Base-by-base conservation (phyloP, 2,888 invertebrate species). In the Drosophila atroscutellata region DNA sequence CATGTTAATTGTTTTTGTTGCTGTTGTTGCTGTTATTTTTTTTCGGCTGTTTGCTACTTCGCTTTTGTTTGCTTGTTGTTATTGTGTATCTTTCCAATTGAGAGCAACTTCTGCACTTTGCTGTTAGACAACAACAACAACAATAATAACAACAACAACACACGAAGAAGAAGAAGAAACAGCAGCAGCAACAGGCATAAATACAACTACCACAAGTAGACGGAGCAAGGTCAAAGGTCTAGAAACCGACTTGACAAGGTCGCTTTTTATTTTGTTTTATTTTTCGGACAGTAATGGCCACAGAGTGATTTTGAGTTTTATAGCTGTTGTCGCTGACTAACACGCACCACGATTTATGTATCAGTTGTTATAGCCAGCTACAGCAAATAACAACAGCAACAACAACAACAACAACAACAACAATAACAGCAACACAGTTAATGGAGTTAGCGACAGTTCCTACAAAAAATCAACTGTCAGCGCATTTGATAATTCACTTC, bases 151-250 rank as follows among this genome's bases (percentile, higher is more conserved):
- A 72, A 49, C 59, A 72, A 49, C 52, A 67, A 59, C 59, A 64
- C 8, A 24, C 26, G 45, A 45, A 24, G 45, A 45, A 24, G n/a
- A 13, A 75, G 61, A 63, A 77, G 61, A 63, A 66, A 55, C 18
- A 69, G 54, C 55, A 66, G 57, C 56, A 67, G 62, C 61, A 63
- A 34, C 45, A 66, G 62, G 63, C 64, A 69, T 57, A 70, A 67
- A 68, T 83, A 67, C 62, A 75, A 66, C 66, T 65, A 75, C 65
- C 64, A 71, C 70, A 79, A 68, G 61, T 76, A 83, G 67, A 87
- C 83, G 70, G 68, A 77, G 81, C 86, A 86, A 86, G 85, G 85
- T 86, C 85, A 86, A 86, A 86, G 85, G 85, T 86, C 85, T 83
- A 86, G 89, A 86, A 86, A 86, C 85, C 89, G 83, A 71, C 67